These are phyloP conservation scores for Chionoecetes opilio DNA, from an alignment of 1,140 invertebrate species.

Conservation along the genomic window DNA sequence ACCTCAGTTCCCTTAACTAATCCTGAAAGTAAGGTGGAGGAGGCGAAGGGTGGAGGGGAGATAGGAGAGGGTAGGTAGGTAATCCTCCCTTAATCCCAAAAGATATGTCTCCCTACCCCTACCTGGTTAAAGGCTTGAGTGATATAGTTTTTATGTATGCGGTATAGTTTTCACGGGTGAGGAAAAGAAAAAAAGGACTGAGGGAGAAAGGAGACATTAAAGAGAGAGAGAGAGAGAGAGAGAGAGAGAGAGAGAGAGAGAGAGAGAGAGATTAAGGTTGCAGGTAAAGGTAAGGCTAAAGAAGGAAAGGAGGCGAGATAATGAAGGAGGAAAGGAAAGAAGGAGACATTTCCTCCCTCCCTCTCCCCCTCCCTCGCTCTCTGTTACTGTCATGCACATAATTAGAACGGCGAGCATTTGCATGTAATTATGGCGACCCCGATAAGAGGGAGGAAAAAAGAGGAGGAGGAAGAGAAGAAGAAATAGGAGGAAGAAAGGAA, in stretches of 20 bases:
- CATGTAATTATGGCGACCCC: slow-evolving; percentile 16
- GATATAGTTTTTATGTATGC: neutral
- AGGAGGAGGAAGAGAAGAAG: neutral
- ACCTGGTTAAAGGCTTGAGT: neutral
- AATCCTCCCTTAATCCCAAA: neutral
- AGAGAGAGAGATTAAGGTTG: neutral
- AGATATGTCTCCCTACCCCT: neutral
- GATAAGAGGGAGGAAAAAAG: neutral
- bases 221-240: slow-evolving; percentile 9
- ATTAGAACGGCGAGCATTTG: slow-evolving; percentile 7
- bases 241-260: slow-evolving; percentile 27
- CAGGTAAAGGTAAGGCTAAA: neutral
- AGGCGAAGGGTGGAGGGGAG: neutral
- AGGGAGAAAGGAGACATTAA: neutral
- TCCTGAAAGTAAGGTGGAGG: neutral
- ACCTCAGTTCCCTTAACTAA: neutral
- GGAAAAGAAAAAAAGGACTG: neutral
- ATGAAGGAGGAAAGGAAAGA: slow-evolving; percentile 10
- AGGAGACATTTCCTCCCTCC: neutral
- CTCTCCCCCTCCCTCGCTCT: neutral
- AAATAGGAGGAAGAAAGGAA: neutral
- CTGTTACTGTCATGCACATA: slow-evolving; percentile 28
- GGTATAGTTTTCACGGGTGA: neutral
- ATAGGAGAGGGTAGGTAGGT: neutral
- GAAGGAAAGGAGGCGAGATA: slow-evolving; percentile 17